Evolutionary conservation across 2,888 invertebrate species (phyloP).

Genomic region (Blastobasis adustella): DNA sequence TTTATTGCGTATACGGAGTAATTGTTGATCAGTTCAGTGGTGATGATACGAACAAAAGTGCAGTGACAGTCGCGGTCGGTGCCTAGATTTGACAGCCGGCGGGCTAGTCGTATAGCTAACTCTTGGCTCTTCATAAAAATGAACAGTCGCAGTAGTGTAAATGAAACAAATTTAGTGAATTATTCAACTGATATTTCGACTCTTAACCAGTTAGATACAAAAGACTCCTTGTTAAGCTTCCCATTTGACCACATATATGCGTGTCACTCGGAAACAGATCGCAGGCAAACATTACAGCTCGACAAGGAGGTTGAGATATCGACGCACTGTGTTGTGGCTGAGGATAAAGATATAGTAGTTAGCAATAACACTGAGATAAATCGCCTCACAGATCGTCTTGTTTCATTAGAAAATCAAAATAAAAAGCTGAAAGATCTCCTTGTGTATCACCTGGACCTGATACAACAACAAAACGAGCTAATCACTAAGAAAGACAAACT

Average conservation of each 20-base stretch:
- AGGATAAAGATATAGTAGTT: conserved; percentile 33
- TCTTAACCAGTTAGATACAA: conserved; percentile 57
- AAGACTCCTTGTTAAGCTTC: conserved; percentile 75
- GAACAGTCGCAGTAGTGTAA: conserved; percentile 63
- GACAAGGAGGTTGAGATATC: conserved; percentile 57
- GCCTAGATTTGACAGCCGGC: conserved; percentile 63
- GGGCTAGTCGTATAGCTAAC: conserved; percentile 55
- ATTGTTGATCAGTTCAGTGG: conserved; percentile 32
- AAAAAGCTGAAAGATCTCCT: conserved; percentile 85
- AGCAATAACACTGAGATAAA: conserved; percentile 28
- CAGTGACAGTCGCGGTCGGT: conserved; percentile 28
- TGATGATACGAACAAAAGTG: conserved; percentile 58
- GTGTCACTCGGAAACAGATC: conserved; percentile 67
- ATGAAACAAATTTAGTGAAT: conserved; percentile 68
- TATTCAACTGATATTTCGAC: conserved; percentile 56
- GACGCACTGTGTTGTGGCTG: conserved; percentile 40
- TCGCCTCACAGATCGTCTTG: conserved; percentile 45
- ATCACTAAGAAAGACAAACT: conserved; percentile 86
- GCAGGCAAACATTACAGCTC: conserved; percentile 41
- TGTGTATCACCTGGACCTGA: conserved; percentile 88
- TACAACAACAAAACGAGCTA: conserved; percentile 92
- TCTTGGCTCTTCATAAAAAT: conserved; percentile 23
- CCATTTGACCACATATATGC: conserved; percentile 85
- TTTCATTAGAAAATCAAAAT: conserved; percentile 71
- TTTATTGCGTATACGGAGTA: conserved; percentile 22